Conservation (phyloP, 2,888 invertebrate species). For the Willowsia nigromaculata region DNA sequence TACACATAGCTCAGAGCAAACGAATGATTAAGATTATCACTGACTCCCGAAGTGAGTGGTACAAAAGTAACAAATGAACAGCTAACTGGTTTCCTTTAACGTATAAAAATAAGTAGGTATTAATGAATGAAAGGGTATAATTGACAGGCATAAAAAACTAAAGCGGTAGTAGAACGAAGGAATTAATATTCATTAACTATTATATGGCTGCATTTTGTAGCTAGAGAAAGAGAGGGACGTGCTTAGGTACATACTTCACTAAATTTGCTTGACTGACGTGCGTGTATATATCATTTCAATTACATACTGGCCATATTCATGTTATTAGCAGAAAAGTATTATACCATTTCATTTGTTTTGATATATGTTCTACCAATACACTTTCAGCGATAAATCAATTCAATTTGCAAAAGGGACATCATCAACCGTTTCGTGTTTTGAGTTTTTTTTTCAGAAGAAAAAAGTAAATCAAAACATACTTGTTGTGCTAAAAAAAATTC, state of each 20-base stretch:
- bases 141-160: constrained; percentile 22
- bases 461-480: neutral
- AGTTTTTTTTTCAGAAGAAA: neutral
- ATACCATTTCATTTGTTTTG: neutral
- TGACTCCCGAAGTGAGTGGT: neutral
- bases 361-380: neutral
- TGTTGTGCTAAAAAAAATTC: neutral
- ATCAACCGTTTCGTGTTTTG: neutral
- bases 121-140: constrained; percentile 12
- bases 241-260: neutral
- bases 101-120: constrained; percentile 22
- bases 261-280: constrained; percentile 21
- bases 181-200: constrained; percentile 19
- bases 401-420: neutral
- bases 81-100: constrained; percentile 44
- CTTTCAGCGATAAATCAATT: neutral
- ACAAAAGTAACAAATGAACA: neutral
- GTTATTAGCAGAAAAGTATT: neutral
- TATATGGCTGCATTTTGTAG: neutral
- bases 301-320: neutral
- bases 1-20: neutral
- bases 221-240: too few relatives aligned
- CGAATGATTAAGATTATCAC: constrained; percentile 18
- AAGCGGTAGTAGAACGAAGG: neutral
- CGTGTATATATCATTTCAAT: neutral